Evolutionary conservation across 2,113 vertebrate genomes (phyloP).

Genomic region (Notarius lentiginosus): DNA sequence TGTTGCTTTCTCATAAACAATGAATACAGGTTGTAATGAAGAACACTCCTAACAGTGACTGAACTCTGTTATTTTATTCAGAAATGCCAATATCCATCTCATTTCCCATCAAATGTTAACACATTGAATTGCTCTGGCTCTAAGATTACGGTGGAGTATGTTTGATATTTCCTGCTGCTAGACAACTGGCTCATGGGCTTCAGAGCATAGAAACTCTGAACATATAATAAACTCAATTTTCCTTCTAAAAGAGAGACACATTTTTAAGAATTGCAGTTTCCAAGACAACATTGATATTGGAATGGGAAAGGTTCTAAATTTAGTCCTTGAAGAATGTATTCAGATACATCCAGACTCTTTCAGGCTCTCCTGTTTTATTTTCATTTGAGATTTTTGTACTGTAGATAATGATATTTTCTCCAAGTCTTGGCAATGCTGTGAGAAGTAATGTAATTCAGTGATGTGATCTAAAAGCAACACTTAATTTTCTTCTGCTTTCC

Average conservation of each 20-base stretch:
- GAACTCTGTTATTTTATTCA: neutral
- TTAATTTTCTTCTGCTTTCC: neutral
- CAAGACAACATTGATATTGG: constrained; percentile 42
- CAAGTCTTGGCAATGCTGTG: neutral
- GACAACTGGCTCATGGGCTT: neutral
- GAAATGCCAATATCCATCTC: constrained; percentile 69
- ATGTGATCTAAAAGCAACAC: neutral
- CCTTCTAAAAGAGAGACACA: neutral
- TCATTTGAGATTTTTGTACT: constrained; percentile 8
- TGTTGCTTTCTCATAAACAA: neutral
- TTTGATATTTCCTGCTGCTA: constrained; percentile 26
- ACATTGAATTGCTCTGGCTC: constrained; percentile 54
- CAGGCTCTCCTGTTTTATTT: neutral
- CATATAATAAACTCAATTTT: constrained; percentile 20
- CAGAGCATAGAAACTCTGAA: neutral
- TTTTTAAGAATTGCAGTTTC: constrained; percentile 33
- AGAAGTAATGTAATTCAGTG: neutral
- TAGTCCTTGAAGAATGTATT: constrained; percentile 34
- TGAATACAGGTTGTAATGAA: neutral
- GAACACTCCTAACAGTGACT: neutral
- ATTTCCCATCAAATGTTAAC: constrained; percentile 67
- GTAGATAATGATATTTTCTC: constrained; percentile 3
- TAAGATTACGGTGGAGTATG: neutral
- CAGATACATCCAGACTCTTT: neutral
- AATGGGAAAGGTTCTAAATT: constrained; percentile 42